Evolutionary conservation across 2,888 invertebrate species (phyloP), one percentile per base, ranked within the genome.

Genomic region (Drosophila algonquin): DNA sequence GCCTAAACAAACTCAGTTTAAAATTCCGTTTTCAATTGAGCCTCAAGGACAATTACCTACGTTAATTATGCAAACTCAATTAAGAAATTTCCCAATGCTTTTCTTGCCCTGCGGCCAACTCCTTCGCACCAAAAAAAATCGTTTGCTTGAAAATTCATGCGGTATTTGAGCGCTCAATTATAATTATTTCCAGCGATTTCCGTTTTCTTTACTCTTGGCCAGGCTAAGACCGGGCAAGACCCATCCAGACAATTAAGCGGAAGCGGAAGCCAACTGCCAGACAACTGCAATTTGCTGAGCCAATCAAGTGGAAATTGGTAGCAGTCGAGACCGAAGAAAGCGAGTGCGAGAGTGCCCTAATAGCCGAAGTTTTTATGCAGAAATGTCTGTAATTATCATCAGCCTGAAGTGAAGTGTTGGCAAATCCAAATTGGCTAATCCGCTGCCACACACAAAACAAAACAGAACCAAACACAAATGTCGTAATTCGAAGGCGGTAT

Each of bases 171-270:
- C 74, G 73, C 76, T 81, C 75, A 81, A 89, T 82, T 87, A 78
- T 84, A 87, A 89, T 89, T 81, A 89, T 76, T 87, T 87, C 89
- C 74, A 82, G 82, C 89, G 78, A 84, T 83, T 87, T 79, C 76
- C 65, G 40, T 78, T 75, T 64, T 57, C 75, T 59, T 71, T 55
- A 18, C 51, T 52, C 46, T 55, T 64, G 6, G 51, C 48, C 47
- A 21, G 44, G 30, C 51, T 55, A 72, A 45, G 51, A 51, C 50
- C 24, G 24, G 40, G 18, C 21, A 18, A 18, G 18, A 63, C 48
- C 68, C 71, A 51, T 46, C 57, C 58, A 71, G 44, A 65, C 89
- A 84, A 87, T 87, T 82, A 81, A 57, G 60, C 77, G 63, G 30
- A 59, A 46, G 30, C 46, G 58, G 64, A 79, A 85, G 32, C 51